Conservation (phyloP, 2,888 invertebrate species). For the Crossocerus cetratus region DNA sequence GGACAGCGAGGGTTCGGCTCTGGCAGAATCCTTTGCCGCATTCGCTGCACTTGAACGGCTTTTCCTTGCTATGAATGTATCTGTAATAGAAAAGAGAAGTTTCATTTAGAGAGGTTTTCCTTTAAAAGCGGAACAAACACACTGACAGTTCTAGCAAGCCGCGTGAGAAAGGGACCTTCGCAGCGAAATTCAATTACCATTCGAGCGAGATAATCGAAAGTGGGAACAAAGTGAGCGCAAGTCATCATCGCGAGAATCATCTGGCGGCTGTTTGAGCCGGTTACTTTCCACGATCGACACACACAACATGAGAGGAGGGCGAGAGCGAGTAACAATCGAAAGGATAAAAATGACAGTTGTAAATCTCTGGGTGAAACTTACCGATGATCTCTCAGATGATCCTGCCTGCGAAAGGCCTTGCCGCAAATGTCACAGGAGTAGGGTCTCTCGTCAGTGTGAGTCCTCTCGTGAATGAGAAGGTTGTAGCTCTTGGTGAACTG, state of each 20-base stretch:
- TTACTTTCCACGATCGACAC: too few relatives aligned
- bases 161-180: neutral
- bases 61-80: conserved; percentile 98
- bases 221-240: too few relatives aligned
- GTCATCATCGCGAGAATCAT: too few relatives aligned
- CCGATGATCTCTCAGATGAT: conserved; percentile 95
- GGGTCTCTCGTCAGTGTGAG: conserved; percentile 97
- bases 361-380: conserved; percentile 77
- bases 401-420: conserved; percentile 97
- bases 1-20: conserved; percentile 95
- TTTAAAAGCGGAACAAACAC: too few relatives aligned
- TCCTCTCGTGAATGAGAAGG: conserved; percentile 96
- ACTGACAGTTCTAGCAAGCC: neutral
- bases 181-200: too few relatives aligned
- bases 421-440: conserved; percentile 99
- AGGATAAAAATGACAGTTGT: neutral
- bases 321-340: too few relatives aligned
- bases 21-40: conserved; percentile 99
- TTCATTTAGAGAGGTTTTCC: neutral
- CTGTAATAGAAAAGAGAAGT: conserved; percentile 77
- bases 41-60: conserved; percentile 97
- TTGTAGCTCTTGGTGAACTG: conserved; percentile 99
- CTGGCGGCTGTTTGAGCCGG: too few relatives aligned
- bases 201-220: too few relatives aligned
- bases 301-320: too few relatives aligned